Base-by-base conservation (phyloP, 30 jellyfish, hydroid and myxozoan species). In the Chrysaora quinquecirrha region DNA sequence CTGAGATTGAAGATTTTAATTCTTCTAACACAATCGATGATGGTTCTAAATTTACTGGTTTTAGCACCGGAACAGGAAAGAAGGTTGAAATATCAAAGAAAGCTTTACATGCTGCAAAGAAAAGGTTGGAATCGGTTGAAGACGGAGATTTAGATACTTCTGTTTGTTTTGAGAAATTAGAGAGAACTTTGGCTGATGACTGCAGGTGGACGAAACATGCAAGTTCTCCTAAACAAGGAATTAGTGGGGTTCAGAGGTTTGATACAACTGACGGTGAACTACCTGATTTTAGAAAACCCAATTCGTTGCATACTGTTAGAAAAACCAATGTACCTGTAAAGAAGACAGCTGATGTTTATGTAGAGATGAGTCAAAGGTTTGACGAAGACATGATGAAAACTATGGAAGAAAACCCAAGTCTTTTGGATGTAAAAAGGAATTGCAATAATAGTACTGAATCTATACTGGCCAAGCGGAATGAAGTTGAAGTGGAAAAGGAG, bases 51-150 rank as follows among this genome's bases (percentile, higher is more conserved):
- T 88, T 79, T 75, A 34, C 12, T 33, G 97, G 96, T 25, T 90
- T 90, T 62, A 60, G 74, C 25, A 76, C 92, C 10, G 97, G 86
- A 11, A 28, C 79, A 12, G 97, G 96, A 66, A 74, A 47, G 89
- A 75, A 46, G 43, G 86, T 75, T 12, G 76, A 76, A 23, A 65
- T 90, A 35, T 90, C 97, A 0, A 75, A 75, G 19, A 62, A 76
- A 38, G 81, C 93, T 4, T 4, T 83, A 18, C 63, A 64, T 30
- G 89, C 90, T 29, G 97, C 95, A 7, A 76, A 48, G 93, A 60
- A 68, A 56, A 46, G 33, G 56, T 47, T 82, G 9, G 95, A 58
- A n/a, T 20, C 67, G 1, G 24, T 21, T 29, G 73, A 43, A 0
- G 43, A 30, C 21, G 20, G 1, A 11, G 30, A 21, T 9, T 27